Evolutionary conservation across 2,113 vertebrate species (phyloP).

Genomic region (Amblyopsis rosae): DNA sequence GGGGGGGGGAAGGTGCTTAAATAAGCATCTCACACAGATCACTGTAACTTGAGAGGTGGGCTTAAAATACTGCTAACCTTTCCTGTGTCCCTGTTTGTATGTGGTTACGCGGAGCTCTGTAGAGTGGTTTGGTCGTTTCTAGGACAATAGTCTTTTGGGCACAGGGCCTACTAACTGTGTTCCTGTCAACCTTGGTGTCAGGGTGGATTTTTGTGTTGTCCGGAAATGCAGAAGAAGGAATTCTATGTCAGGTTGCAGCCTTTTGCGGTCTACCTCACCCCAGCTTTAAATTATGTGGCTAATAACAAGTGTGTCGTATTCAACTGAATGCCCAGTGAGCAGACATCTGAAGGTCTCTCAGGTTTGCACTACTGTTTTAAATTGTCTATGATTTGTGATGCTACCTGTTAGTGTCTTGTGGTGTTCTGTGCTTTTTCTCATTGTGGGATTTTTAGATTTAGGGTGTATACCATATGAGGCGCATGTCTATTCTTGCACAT

Average conservation of each 20-base stretch:
- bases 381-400: constrained; percentile 11
- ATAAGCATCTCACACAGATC: constrained; percentile 71
- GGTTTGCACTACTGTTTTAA: constrained; percentile 47
- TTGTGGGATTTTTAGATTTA: constrained; percentile 9
- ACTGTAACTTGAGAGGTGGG: constrained; percentile 75
- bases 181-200: constrained; percentile 20
- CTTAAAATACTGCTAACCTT: constrained; percentile 82
- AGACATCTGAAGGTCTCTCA: constrained; percentile 46
- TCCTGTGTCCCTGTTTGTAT: constrained; percentile 64
- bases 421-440: not conserved
- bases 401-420: constrained; percentile 15
- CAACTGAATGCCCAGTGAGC: constrained; percentile 53
- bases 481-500: constrained; percentile 7
- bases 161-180: not conserved
- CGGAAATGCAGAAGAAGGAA: constrained; percentile 58
- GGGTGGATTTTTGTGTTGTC: constrained; percentile 8
- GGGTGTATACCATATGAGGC: constrained; percentile 15
- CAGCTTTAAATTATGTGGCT: constrained; percentile 44
- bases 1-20: constrained; percentile 71
- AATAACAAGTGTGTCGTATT: constrained; percentile 41
- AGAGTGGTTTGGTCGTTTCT: constrained; percentile 33
- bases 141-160: constrained; percentile 51
- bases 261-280: constrained; percentile 21
- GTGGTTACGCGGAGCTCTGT: constrained; percentile 46
- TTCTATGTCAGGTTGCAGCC: constrained; percentile 20